phyloP scores from a whole-genome alignment of 2,888 invertebrate genomes.

The Drosophila emarginata region DNA sequence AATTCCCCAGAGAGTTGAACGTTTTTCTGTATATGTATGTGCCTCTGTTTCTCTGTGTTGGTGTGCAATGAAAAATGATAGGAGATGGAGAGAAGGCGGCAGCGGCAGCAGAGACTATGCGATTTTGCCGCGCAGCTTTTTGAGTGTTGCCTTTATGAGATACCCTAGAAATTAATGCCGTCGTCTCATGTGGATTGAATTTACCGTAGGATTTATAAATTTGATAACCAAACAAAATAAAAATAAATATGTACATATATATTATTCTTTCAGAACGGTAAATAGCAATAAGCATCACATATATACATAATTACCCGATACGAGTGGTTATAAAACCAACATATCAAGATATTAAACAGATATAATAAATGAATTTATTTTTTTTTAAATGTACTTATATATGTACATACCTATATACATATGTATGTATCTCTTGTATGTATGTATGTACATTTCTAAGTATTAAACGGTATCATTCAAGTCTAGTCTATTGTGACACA shows the following conservation, averaged over 20 bases:
- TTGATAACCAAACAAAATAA: no score
- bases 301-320: no score
- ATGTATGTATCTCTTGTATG: no score
- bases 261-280: no score
- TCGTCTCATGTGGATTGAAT: neutral
- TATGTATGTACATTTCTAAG: no score
- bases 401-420: no score
- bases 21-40: slow-evolving; percentile 5
- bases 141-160: neutral
- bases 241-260: no score
- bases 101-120: neutral
- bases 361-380: no score
- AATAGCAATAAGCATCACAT: no score
- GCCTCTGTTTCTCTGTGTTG: neutral
- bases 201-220: neutral
- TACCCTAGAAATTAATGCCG: neutral
- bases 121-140: slow-evolving; percentile 5
- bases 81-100: slow-evolving; percentile 8
- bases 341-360: no score
- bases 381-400: no score
- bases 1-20: slow-evolving; percentile 22
- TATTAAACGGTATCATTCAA: slow-evolving; percentile 49
- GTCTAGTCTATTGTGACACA: slow-evolving; percentile 66
- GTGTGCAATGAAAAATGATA: slow-evolving; percentile 22
- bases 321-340: no score